Base-by-base conservation (phyloP, 2,888 invertebrate genomes). In the Rotaria sp. region DNA sequence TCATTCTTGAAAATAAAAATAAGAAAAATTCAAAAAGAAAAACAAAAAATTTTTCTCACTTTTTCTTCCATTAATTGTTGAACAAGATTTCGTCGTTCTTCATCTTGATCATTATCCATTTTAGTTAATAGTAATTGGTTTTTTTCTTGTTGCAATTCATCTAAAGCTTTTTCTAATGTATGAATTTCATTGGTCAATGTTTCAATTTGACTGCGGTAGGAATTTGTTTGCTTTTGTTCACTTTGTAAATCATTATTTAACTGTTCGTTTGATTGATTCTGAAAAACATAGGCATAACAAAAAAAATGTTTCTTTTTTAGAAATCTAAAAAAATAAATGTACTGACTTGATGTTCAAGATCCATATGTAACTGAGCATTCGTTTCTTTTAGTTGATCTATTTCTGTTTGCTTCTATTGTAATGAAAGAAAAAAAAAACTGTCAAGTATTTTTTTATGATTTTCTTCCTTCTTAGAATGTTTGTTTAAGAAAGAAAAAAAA, bases 61-160 rank as follows among this genome's bases (percentile, higher is more conserved):
- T 80, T 80, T 80, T 80, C 80, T 26, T 80, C 11, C 4, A 45
- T 80, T n/a, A 80, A n/a, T 45, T 80, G 80, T 80, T n/a, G 24
- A 45, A 80, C 80, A 41, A 80, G 2, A 41, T 41, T 80, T 45
- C 45, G 45, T 45, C 18, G 18, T 45, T 45, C 80, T 24, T 80
- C 45, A n/a, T 80, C n/a, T 41, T 15, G 11, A 41, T 41, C n/a
- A 45, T 15, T 45, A 45, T 45, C n/a, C 35, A 67, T 35, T 67
- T 67, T 67, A 1, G 24, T n/a, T 45, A 45, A n/a, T 11, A 80
- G 2, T 80, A 80, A n/a, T 41, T 80, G 11, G 26, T 80, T 41
- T 80, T 80, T 80, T 45, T 80, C 80, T 26, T 80, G 11, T 45
- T 45, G 26, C 11, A 80, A 26, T 45, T 80, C 41, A 45, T 80